These are phyloP conservation scores for Oxyteleia sp. DNA, from an alignment of 2,888 invertebrate species.

Conservation along the genomic window DNA sequence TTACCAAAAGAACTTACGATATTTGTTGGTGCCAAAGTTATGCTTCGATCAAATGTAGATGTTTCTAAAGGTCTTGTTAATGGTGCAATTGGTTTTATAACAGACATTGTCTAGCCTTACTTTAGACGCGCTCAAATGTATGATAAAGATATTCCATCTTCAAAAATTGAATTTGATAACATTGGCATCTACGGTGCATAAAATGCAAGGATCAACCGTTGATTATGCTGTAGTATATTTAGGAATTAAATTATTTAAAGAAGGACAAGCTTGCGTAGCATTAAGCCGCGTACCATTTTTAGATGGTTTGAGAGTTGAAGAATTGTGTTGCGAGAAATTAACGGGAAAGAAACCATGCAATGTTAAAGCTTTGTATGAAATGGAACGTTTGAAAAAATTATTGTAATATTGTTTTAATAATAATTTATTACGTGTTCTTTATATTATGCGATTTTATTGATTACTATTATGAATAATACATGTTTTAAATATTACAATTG, in stretches of 20 bases:
- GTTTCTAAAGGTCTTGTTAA: constrained; percentile 24
- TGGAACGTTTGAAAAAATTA: too few relatives aligned
- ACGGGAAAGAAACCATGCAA: too few relatives aligned
- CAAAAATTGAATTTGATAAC: not conserved
- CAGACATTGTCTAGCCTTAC: constrained; percentile 27
- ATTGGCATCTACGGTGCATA: constrained; percentile 29
- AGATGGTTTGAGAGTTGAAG: too few relatives aligned
- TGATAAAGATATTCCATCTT: constrained; percentile 6
- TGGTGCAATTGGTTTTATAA: constrained; percentile 20
- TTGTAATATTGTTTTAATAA: too few relatives aligned
- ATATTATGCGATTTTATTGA: too few relatives aligned
- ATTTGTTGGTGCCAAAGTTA: constrained; percentile 12
- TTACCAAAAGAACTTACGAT: constrained; percentile 1
- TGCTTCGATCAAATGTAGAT: constrained; percentile 25
- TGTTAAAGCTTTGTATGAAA: too few relatives aligned
- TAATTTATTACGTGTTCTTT: too few relatives aligned
- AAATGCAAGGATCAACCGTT: constrained; percentile 45
- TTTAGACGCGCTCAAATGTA: constrained; percentile 2
- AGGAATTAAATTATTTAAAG: constrained; percentile 14
- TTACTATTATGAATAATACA: too few relatives aligned
- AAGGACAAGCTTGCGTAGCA: constrained; percentile 25
- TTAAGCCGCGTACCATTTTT: too few relatives aligned
- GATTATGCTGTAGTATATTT: constrained; percentile 32
- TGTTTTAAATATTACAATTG: too few relatives aligned
- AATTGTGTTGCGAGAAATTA: too few relatives aligned